These are phyloP conservation scores for Tichodroma muraria DNA, from an alignment of 2,113 vertebrate species.

Conservation along the genomic window DNA sequence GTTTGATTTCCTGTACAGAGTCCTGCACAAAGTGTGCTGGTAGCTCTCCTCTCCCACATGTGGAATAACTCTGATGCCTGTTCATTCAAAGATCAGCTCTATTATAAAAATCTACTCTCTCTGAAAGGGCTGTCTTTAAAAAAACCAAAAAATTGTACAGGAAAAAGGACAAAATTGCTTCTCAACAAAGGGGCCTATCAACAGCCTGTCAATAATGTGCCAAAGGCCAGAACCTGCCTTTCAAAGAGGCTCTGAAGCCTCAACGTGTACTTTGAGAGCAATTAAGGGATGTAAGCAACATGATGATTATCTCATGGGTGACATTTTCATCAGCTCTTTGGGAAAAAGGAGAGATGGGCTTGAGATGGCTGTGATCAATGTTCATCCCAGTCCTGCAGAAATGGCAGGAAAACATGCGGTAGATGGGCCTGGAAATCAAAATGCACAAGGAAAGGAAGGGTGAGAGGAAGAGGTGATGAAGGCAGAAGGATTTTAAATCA, in stretches of 20 bases:
- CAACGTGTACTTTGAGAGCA: constrained; percentile 24
- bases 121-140: constrained; percentile 29
- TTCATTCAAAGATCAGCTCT: neutral
- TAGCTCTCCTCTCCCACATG: neutral
- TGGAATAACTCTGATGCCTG: neutral
- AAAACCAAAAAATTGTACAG: constrained; percentile 40
- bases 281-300: constrained; percentile 55
- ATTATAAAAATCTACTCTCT: constrained; percentile 21
- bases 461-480: neutral
- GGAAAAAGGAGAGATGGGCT: neutral
- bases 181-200: constrained; percentile 57
- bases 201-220: constrained; percentile 59
- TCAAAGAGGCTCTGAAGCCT: constrained; percentile 37
- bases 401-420: neutral
- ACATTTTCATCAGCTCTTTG: constrained; percentile 44
- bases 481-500: neutral
- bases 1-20: neutral
- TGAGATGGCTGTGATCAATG: constrained; percentile 43
- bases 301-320: constrained; percentile 50
- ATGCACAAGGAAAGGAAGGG: neutral
- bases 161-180: constrained; percentile 58
- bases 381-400: neutral
- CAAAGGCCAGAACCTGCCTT: constrained; percentile 60
- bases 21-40: neutral
- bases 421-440: neutral